A percentile compares a stretch with the other conserved stretches of the same genome.
Conservation (phyloP, 2,888 invertebrate species). For the Heliconius hortense region DNA sequence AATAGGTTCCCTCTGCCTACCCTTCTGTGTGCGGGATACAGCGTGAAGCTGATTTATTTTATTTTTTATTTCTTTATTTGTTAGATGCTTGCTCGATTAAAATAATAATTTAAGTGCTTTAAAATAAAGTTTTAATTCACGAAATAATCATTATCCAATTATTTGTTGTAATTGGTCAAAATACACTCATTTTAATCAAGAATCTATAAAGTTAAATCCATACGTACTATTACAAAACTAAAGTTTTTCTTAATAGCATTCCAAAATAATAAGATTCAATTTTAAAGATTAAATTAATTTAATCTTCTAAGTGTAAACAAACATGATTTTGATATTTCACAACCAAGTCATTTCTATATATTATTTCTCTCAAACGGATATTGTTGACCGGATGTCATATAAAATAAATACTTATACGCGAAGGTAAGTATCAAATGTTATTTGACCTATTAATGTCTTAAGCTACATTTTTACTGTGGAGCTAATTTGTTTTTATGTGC, state of each 20-base stretch:
- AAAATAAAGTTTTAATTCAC: not conserved
- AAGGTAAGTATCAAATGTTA: conserved; percentile 11
- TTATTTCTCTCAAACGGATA: conserved; percentile 4
- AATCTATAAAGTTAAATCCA: not conserved
- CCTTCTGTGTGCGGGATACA: too few species aligned
- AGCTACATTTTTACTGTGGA: not conserved
- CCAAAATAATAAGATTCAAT: not conserved
- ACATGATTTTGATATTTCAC: conserved; percentile 1
- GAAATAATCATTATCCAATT: not conserved
- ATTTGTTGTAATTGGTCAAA: not conserved
- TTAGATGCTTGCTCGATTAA: too few species aligned
- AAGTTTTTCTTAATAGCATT: not conserved
- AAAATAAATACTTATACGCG: conserved; percentile 5
- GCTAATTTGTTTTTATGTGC: not conserved
- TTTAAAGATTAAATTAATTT: not conserved
- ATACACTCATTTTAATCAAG: not conserved
- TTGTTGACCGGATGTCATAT: conserved; percentile 19
- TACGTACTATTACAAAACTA: not conserved
- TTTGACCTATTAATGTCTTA: conserved; percentile 4
- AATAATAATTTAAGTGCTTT: too few species aligned
- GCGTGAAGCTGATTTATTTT: too few species aligned
- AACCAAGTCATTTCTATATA: conserved; percentile 8
- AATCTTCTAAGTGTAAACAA: conserved; percentile 8
- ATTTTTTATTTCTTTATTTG: too few species aligned
- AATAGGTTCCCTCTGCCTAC: too few species aligned